Percentiles rank a stretch among this genome's conserved stretches.
These are phyloP conservation scores for Bombyx mori DNA, from an alignment of 1,140 invertebrate species.

Conservation along the genomic window ASM3026992v2 NC_085123.1:9518501-9519000, in stretches of 20 bases:
- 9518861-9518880: constrained; percentile 27
- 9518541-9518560: too few species aligned
- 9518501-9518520: too few species aligned
- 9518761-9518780: constrained; percentile 36
- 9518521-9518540: too few species aligned
- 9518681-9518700: too few species aligned
- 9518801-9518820: constrained; percentile 42
- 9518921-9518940: constrained; percentile 19
- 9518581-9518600: too few species aligned
- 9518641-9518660: too few species aligned
- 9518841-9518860: constrained; percentile 54
- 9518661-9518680: too few species aligned
- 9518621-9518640: too few species aligned
- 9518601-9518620: too few species aligned
- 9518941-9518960: constrained; percentile 27
- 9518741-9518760: constrained; percentile 31
- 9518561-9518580: too few species aligned
- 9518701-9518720: neutral
- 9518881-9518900: constrained; percentile 34
- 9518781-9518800: constrained; percentile 38
- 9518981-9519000: constrained; percentile 2
- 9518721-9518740: constrained; percentile 8
- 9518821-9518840: constrained; percentile 61
- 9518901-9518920: constrained; percentile 24
- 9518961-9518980: constrained; percentile 26